A percentile compares a stretch with the other conserved stretches of the same genome.
Evolutionary conservation across 2,113 vertebrate species (phyloP).

Genomic region (Rissa tridactyla): DNA sequence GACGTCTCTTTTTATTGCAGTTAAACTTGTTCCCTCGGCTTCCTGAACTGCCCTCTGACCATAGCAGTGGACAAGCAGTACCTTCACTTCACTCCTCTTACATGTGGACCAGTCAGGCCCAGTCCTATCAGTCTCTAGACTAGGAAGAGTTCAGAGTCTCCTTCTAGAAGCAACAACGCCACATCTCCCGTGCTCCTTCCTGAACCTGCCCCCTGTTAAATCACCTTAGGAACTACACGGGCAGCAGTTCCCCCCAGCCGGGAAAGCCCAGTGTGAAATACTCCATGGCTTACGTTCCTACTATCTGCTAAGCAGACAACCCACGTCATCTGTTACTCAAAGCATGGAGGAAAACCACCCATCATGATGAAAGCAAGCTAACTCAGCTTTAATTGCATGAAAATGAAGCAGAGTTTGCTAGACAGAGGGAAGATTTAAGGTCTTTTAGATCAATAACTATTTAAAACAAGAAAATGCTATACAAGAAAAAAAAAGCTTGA

Average conservation of each 20-base stretch:
- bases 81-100: background rate
- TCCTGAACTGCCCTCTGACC: background rate
- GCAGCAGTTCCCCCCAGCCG: background rate
- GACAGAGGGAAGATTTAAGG: background rate
- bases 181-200: background rate
- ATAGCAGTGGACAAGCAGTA: accelerated
- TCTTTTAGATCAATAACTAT: background rate
- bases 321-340: background rate
- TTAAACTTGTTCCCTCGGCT: background rate
- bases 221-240: background rate
- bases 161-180: background rate
- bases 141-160: background rate
- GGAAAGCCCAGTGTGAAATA: background rate
- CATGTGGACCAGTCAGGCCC: background rate
- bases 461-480: background rate
- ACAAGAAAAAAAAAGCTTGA: background rate
- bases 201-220: background rate
- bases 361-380: background rate
- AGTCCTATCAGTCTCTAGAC: background rate
- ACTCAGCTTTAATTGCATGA: background rate
- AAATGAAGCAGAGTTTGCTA: background rate
- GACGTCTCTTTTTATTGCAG: background rate
- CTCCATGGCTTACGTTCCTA: background rate
- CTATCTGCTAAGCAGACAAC: background rate
- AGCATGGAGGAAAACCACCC: background rate